Evolutionary conservation across 1,140 invertebrate species (phyloP).

Genomic region (Solenopsis fugax): DNA sequence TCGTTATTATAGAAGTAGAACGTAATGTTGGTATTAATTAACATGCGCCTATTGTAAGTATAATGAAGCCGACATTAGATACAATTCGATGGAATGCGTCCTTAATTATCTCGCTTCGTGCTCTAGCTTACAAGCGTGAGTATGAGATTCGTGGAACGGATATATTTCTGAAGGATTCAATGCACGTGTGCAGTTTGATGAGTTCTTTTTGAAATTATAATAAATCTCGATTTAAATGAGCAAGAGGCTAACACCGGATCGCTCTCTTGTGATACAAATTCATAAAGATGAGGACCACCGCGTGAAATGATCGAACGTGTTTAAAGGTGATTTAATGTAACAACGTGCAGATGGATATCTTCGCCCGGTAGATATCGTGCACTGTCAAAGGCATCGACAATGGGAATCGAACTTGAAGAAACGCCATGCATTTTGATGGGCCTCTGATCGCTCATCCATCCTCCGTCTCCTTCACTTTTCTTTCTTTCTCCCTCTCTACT

Average conservation of each 20-base stretch:
- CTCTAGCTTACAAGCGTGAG: not conserved
- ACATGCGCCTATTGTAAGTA: conserved; percentile 23
- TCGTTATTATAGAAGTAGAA: conserved; percentile 20
- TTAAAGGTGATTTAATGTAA: no score
- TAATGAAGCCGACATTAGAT: conserved; percentile 31
- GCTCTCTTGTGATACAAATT: no score
- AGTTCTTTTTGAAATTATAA: not conserved
- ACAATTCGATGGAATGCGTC: not conserved
- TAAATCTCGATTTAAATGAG: conserved; percentile 49
- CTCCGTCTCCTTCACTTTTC: not conserved
- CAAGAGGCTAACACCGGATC: not conserved
- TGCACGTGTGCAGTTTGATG: not conserved
- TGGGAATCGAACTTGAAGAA: no score
- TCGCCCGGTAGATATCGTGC: no score
- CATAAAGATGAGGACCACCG: no score
- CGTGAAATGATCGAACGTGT: no score
- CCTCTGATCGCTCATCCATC: conserved; percentile 55
- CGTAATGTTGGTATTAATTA: conserved; percentile 41
- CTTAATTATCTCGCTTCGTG: conserved; percentile 24
- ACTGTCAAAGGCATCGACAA: no score
- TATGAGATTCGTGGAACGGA: not conserved
- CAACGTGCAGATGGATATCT: no score
- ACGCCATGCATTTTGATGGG: conserved; percentile 72
- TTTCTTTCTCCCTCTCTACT: conserved; percentile 36
- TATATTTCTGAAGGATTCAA: no score